Evolutionary conservation across 2,113 vertebrate species (phyloP), one percentile per base, ranked within the genome.

Genomic region (Vireo altiloquus): DNA sequence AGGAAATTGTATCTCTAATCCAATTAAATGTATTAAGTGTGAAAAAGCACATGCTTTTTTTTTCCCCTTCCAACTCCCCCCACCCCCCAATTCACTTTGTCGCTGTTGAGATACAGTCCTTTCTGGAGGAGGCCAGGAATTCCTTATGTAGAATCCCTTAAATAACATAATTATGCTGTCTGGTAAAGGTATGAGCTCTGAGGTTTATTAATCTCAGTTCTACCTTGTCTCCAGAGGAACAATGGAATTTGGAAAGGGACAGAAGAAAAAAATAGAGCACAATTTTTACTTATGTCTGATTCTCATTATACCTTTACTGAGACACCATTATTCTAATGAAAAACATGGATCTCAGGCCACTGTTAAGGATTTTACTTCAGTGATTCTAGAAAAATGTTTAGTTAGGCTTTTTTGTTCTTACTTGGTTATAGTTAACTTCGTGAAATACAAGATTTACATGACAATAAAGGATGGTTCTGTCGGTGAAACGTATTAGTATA

Each of bases 31-130:
- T 22, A 27, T 65, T 60, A 70, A 61, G 9, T 44, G 22, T 70
- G 25, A 50, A 75, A 70, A 79, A 59, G 6, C 8, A 59, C 3
- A 3, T 52, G 4, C 0, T 35, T 15, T 46, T 76, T 25, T 46
- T 64, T 42, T 12, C 1, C 7, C 9, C 4, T 8, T 22, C 7
- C 31, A 46, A 8, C 13, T 22, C 7, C 13, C 31, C 18, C 3
- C 1, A 0, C 4, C 6, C 24, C 8, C 1, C 28, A 33, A 9
- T 71, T 70, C 10, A 11, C 9, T 17, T 17, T 49, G 20, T 64
- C 42, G 25, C 35, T 61, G 6, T 65, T 80, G 18, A 35, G 5
- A 10, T 82, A 18, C 14, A 44, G 11, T 44, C 20, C 49, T 49
- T 49, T 74, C 21, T 59, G 69, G n/a, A 75, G 27, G 17, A 49